Evolutionary conservation across 2,113 vertebrate species (phyloP).

Genomic region (Crocuta crocuta): DNA sequence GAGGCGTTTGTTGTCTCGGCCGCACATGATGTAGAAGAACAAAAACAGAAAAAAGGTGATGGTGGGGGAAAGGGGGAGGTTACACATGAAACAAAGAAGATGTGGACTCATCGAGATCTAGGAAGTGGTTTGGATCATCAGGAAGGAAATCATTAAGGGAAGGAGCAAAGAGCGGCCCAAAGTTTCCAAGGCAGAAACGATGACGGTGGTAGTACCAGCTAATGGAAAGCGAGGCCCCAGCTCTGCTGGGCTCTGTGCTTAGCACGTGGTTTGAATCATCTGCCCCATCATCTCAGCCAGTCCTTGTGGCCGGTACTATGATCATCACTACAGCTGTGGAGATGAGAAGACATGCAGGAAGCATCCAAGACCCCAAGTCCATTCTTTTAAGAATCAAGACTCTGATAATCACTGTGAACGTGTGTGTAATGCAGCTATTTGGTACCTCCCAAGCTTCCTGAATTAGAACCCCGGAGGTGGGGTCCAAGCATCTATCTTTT

Average conservation of each 20-base stretch:
- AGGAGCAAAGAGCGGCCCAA: neutral
- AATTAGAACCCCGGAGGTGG: neutral
- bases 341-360: neutral
- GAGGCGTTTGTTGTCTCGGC: neutral
- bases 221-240: neutral
- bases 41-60: accelerated
- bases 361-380: neutral
- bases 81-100: neutral
- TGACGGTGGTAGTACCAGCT: too few relatives aligned
- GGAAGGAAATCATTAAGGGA: neutral
- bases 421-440: neutral
- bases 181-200: neutral
- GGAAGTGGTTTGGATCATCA: neutral
- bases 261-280: neutral
- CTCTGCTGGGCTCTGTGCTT: neutral
- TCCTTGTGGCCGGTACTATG: neutral
- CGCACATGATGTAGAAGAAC: neutral
- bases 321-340: neutral
- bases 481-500: neutral
- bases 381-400: neutral
- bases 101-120: neutral
- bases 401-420: neutral
- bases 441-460: neutral
- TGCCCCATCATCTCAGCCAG: neutral
- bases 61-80: accelerated